A percentile compares a stretch with the other conserved stretches of the same genome.
These are phyloP conservation scores for Eidolon helvum DNA, from an alignment of 2,113 vertebrate species.

Conservation along the genomic window DNA sequence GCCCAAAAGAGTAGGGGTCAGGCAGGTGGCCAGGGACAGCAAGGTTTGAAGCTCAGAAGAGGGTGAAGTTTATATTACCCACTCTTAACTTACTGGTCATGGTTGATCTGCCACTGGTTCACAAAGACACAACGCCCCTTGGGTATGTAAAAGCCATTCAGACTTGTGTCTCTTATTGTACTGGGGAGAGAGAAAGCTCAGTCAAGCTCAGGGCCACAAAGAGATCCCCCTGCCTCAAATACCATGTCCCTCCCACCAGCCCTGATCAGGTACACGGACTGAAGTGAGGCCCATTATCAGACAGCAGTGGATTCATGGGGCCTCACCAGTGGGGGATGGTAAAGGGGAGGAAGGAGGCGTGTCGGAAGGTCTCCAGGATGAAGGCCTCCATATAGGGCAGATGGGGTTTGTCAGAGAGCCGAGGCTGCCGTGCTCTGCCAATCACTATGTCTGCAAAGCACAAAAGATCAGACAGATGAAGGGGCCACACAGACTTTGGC, in stretches of 20 bases:
- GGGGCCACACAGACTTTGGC: neutral
- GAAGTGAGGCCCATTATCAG: neutral
- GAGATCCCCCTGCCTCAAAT: neutral
- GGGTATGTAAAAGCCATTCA: slow-evolving; percentile 93
- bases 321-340: slow-evolving; percentile 95
- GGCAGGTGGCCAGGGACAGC: neutral
- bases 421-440: slow-evolving; percentile 84
- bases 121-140: slow-evolving; percentile 93
- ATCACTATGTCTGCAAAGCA: slow-evolving; percentile 85
- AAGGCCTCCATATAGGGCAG: slow-evolving; percentile 92
- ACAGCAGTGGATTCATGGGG: neutral
- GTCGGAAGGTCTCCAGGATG: slow-evolving; percentile 92
- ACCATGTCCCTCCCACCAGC: neutral
- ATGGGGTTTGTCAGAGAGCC: slow-evolving; percentile 83
- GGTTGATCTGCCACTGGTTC: slow-evolving; percentile 98
- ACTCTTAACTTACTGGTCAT: slow-evolving; percentile 90
- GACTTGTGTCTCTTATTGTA: slow-evolving; percentile 87
- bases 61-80: neutral
- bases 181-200: slow-evolving; percentile 79
- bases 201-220: neutral
- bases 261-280: neutral
- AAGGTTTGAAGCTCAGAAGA: neutral
- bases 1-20: neutral
- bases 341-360: slow-evolving; percentile 93
- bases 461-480: fast-evolving